A percentile compares a stretch with the other conserved stretches of the same genome.
These are phyloP conservation scores for Apaloderma vittatum DNA, from an alignment of 2,113 vertebrate genomes.

Conservation along the genomic window DNA sequence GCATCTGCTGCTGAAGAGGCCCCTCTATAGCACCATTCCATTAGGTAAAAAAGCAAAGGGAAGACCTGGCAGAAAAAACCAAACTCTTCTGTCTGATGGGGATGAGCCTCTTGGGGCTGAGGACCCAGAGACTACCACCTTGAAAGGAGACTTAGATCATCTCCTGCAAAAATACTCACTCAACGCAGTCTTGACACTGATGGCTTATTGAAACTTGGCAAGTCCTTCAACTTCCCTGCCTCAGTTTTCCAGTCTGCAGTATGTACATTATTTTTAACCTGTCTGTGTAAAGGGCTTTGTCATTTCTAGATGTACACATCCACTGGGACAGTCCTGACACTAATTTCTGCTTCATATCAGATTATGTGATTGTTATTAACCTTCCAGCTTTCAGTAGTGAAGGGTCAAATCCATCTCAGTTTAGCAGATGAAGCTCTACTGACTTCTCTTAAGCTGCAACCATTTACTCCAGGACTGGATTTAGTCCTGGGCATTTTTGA, in stretches of 20 bases:
- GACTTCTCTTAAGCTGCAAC: background rate
- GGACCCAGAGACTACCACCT: background rate
- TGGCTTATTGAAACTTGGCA: background rate
- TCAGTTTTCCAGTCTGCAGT: background rate
- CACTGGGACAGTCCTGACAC: conserved; percentile 35
- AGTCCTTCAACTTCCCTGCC: background rate
- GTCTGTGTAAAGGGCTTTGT: background rate
- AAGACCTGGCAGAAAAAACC: background rate
- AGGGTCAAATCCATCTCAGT: conserved; percentile 46
- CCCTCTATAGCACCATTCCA: background rate
- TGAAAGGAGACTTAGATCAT: background rate
- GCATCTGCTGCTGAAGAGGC: background rate
- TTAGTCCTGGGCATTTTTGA: conserved; percentile 62
- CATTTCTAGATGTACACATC: background rate
- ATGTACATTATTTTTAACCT: background rate
- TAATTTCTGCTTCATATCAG: conserved; percentile 60
- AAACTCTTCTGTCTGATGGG: background rate
- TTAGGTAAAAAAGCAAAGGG: background rate
- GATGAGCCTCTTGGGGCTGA: background rate
- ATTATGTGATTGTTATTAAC: conserved; percentile 26
- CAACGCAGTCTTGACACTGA: background rate
- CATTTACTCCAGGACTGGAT: conserved; percentile 21
- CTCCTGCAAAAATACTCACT: background rate
- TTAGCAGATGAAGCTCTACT: background rate
- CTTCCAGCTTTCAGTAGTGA: conserved; percentile 6